Evolutionary conservation across 2,797 vertebrate genomes (phyloP).

Genomic region (Crypturellus tataupa): DNA sequence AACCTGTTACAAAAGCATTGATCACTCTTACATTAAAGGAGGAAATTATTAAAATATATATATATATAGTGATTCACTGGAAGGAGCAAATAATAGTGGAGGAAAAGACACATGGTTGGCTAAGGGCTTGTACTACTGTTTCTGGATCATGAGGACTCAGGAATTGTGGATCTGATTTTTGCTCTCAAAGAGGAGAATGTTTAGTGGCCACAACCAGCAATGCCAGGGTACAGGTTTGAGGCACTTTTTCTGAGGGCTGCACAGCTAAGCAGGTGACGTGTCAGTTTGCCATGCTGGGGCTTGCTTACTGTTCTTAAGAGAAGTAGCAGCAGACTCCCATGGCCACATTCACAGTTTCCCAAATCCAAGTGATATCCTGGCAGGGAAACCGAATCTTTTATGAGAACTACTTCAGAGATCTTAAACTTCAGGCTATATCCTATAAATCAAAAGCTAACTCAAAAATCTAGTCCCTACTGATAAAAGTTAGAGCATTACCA

Average conservation of each 20-base stretch:
- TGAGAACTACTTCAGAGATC: neutral
- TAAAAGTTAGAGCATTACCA: neutral
- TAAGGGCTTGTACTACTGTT: neutral
- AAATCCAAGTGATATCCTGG: neutral
- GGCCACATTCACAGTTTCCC: neutral
- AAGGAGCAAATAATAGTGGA: neutral
- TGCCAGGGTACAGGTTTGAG: neutral
- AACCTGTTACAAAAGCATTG: neutral
- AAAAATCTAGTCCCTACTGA: neutral
- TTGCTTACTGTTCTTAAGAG: neutral
- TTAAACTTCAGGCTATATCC: neutral
- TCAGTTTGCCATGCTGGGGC: accelerated
- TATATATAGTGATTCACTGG: neutral
- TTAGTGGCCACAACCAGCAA: neutral
- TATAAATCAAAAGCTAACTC: neutral
- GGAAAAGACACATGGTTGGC: neutral
- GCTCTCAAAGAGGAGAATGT: neutral
- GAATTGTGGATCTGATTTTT: neutral
- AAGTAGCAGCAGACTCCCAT: neutral
- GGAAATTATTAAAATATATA: neutral
- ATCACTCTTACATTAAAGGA: neutral
- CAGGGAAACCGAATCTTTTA: neutral
- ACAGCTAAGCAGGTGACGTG: neutral
- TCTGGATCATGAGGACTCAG: neutral
- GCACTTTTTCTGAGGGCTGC: neutral